Evolutionary conservation across 2,797 vertebrate genomes (phyloP).

Genomic region (Tragopan temminckii): DNA sequence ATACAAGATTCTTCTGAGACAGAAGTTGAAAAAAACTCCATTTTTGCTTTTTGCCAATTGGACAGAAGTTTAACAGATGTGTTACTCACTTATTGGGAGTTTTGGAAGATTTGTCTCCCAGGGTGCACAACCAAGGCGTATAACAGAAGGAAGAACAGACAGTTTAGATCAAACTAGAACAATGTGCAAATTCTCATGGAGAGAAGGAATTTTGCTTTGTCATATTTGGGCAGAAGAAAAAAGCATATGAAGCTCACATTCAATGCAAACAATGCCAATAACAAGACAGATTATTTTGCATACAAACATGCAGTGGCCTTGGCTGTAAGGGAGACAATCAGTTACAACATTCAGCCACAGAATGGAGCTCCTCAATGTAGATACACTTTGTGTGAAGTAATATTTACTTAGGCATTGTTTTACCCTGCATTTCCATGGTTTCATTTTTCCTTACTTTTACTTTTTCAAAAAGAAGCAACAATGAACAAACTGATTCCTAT

Average conservation of each 20-base stretch:
- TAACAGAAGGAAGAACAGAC: not conserved
- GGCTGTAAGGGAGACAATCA: not conserved
- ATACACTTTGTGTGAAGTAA: not conserved
- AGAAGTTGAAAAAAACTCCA: not conserved
- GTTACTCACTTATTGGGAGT: not conserved
- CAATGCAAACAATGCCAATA: not conserved
- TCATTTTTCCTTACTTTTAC: not conserved
- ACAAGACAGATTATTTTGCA: not conserved
- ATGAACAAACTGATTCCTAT: not conserved
- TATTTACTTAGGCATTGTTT: not conserved
- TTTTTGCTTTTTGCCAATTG: not conserved
- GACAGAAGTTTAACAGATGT: not conserved
- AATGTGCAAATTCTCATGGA: not conserved
- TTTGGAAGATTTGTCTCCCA: not conserved
- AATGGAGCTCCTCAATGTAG: not conserved
- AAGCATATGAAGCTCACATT: not conserved
- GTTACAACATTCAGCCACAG: not conserved
- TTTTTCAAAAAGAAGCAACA: not conserved
- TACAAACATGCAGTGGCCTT: not conserved
- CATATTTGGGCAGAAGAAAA: not conserved
- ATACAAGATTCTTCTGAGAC: not conserved
- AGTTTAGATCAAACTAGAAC: not conserved
- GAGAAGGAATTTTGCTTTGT: not conserved
- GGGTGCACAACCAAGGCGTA: not conserved
- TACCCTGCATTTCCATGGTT: not conserved